These are phyloP conservation scores for Portevinia maculata DNA, from an alignment of 2,888 invertebrate genomes.

Conservation along the genomic window DNA sequence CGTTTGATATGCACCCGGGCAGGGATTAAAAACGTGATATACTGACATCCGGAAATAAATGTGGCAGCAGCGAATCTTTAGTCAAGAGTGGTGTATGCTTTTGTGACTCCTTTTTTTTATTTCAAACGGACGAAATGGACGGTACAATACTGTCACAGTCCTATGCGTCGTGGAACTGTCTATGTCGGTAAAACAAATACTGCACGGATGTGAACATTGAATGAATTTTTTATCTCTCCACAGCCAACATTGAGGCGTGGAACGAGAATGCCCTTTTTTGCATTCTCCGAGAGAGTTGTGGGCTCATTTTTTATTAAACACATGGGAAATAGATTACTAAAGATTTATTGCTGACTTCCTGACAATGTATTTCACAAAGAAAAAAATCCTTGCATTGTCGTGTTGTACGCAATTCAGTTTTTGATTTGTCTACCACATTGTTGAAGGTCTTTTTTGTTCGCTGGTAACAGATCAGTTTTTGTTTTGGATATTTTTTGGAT, in stretches of 20 bases:
- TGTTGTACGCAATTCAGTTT: slow-evolving; percentile 21
- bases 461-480: too few relatives aligned
- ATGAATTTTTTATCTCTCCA: slow-evolving; percentile 60
- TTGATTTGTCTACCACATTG: slow-evolving; percentile 51
- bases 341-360: slow-evolving; percentile 70
- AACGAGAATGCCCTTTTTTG: slow-evolving; percentile 57
- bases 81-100: slow-evolving; percentile 36
- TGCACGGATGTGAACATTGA: slow-evolving; percentile 69
- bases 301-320: slow-evolving; percentile 65
- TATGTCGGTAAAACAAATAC: slow-evolving; percentile 62
- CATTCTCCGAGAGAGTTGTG: slow-evolving; percentile 40
- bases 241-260: slow-evolving; percentile 24
- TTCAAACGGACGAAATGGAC: slow-evolving; percentile 13
- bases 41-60: slow-evolving; percentile 75
- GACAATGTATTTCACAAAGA: slow-evolving; percentile 61
- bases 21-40: slow-evolving; percentile 76
- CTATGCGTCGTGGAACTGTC: slow-evolving; percentile 22
- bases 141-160: slow-evolving; percentile 50
- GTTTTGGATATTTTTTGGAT: too few relatives aligned
- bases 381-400: neutral
- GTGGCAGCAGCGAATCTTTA: slow-evolving; percentile 55
- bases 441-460: neutral
- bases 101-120: slow-evolving; percentile 24
- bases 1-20: slow-evolving; percentile 71
- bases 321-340: slow-evolving; percentile 72